Evolutionary conservation across 2,113 vertebrate species (phyloP), one percentile per base, ranked within the genome.

Genomic region (Empidonax alnorum): DNA sequence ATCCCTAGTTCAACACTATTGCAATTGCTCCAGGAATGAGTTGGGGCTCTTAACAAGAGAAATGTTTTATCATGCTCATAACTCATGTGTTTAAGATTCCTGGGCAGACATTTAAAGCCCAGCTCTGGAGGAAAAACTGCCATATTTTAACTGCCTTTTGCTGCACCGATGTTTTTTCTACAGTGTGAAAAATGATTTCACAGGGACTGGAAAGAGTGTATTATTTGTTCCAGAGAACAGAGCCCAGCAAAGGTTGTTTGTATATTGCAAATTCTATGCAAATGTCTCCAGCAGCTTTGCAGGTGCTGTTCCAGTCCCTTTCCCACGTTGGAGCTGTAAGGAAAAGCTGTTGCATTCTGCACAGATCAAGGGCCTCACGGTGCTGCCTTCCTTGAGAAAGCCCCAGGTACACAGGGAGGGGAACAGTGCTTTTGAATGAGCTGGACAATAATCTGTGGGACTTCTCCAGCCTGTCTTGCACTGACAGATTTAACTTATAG

Each of bases 31-130:
- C 52, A 91, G 74, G 39, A 85, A 67, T 77, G 42, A 68, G 69
- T 87, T 41, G 82, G 63, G 49, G 67, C 59, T 93, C 23, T 73
- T 87, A 62, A 53, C 68, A 81, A 87, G 41, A 53, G 9, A 90
- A 85, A 80, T 69, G 19, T 61, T 83, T 91, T 76, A 72, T 66
- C n/a, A 16, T 50, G 7, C 44, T 71, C 59, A 10, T 76, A 91
- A 89, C 53, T 93, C 49, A n/a, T 3, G 37, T 53, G 41, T 77
- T 90, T 75, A 79, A 65, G 66, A n/a, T 76, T 58, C 33, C 74
- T 91, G 53, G 35, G 52, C 72, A 95, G 75, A 72, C 59, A 55
- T 83, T 69, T 94, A 78, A 91, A 87, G 44, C 84, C 79, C 63
- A 58, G 62, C 49, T 82, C 27, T 69, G 50, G 46, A 49, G 77